Conservation (phyloP, 2,113 vertebrate species). For the Hemichromis elongatus region DNA sequence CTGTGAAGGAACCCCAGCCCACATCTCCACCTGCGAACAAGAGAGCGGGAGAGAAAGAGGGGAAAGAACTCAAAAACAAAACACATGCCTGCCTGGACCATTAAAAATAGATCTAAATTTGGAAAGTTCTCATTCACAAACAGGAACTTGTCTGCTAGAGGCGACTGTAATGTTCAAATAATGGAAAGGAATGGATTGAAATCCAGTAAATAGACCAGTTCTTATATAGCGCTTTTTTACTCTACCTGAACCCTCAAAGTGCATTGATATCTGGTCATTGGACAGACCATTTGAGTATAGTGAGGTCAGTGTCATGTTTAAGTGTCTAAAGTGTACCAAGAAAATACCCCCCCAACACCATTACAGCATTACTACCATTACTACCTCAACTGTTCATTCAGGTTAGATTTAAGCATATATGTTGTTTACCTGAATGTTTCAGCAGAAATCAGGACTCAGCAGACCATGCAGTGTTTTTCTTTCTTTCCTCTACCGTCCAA, state of each 20-base stretch:
- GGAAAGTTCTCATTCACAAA: background rate
- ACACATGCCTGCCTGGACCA: background rate
- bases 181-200: background rate
- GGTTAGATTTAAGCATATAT: background rate
- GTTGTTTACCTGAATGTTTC: background rate
- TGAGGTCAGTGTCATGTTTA: background rate
- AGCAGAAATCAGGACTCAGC: background rate
- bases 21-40: background rate
- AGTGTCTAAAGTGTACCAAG: background rate
- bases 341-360: background rate
- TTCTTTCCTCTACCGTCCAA: background rate
- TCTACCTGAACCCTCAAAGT: background rate
- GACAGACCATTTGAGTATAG: background rate
- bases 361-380: background rate
- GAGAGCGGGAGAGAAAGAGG: fast-evolving
- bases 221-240: background rate
- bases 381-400: background rate
- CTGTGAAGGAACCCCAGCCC: background rate
- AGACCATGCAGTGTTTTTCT: background rate
- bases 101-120: background rate
- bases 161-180: background rate
- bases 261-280: background rate
- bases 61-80: background rate
- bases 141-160: background rate
- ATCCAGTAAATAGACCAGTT: background rate